These are phyloP conservation scores for Calypte anna DNA, from an alignment of 2,113 vertebrate genomes.

Conservation along the genomic window DNA sequence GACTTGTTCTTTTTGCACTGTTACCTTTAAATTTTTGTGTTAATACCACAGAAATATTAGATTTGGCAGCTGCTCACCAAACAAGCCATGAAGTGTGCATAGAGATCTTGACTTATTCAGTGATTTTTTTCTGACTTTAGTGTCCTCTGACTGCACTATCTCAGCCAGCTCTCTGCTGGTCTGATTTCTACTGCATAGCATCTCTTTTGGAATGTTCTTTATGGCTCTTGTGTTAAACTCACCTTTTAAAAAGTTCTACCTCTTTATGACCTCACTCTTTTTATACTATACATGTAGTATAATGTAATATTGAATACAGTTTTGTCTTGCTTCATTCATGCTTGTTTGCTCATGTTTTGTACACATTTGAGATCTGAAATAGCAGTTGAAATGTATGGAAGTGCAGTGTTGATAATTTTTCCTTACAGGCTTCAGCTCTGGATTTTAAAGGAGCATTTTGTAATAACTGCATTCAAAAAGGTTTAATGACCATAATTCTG, in stretches of 20 bases:
- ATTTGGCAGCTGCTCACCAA: neutral
- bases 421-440: neutral
- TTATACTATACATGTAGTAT: neutral
- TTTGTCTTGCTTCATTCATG: neutral
- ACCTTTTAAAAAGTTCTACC: neutral
- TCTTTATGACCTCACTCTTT: neutral
- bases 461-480: neutral
- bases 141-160: neutral
- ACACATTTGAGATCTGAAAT: neutral
- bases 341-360: neutral
- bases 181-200: neutral
- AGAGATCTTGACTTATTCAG: neutral
- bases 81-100: neutral
- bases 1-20: neutral
- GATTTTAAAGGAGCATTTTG: neutral
- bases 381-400: neutral
- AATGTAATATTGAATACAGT: neutral
- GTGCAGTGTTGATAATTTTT: neutral
- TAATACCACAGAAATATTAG: neutral
- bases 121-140: neutral
- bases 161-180: neutral
- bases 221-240: neutral
- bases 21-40: neutral
- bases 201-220: neutral
- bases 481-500: neutral